Evolutionary conservation across 92 coral and sea anemone genomes (phyloP), one percentile per base, ranked within the genome.

Genomic region (Anthopleura xanthogrammica): DNA sequence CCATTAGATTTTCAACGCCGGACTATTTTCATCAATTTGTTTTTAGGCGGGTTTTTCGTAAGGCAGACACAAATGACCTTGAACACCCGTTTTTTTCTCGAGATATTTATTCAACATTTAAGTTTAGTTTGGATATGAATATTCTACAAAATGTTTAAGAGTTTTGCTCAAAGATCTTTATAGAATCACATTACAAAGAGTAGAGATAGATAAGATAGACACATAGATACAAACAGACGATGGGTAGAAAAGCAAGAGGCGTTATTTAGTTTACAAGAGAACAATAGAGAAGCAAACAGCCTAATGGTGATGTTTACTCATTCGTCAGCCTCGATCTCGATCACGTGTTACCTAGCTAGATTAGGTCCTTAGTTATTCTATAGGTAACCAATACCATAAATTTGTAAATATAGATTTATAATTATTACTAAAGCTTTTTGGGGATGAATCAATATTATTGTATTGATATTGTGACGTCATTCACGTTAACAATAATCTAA

Each of bases 141-240:
- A 68, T 68, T 68, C 74, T 68, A 68, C 74, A 68, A 68, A 68
- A 68, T 29, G 9, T 68, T 65, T 22, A 19, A 65, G 72, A 65
- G 12, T 65, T 65, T 68, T 68, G 6, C 41, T 29, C 29, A 68
- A 68, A 23, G 74, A 68, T 12, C 13, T 68, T 68, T 68, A 68
- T 23, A 68, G 74, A 68, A 23, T 29, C 74, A 68, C 16, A n/a
- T 68, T 68, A 68, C 74, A 68, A 68, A 68, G 40, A 68, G 14
- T 68, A 68, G 41, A 68, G 42, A 36, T 12, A 68, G 74, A 68
- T 23, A 23, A 68, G 74, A 68, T 23, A 23, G 41, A 68, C 23
- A 62, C 36, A 68, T 36, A 68, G 14, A 68, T 68, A 24, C 36
- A 29, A 68, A 68, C 5, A 23, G 36, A 36, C 36, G 42, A 68